Evolutionary conservation across 64 coral and sea anemone genomes (phyloP).

Genomic region (Pocillopora verrucosa): DNA sequence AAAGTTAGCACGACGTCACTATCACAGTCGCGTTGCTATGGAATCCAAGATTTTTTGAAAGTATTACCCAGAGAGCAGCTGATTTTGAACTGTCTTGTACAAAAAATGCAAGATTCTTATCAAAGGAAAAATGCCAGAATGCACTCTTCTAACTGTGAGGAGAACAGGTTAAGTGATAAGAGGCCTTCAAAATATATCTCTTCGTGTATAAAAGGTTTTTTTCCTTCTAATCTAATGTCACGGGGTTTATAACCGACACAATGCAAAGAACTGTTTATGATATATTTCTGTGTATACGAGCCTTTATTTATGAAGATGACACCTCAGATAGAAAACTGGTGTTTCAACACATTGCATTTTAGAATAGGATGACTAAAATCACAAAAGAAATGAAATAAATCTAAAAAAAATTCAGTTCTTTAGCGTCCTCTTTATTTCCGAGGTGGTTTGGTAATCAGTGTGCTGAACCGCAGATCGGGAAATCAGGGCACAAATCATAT

Average conservation of each 20-base stretch:
- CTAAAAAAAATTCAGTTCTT: background rate
- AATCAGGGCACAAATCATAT: too few relatives aligned
- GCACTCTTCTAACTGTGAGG: too few relatives aligned
- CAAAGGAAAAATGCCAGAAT: too few relatives aligned
- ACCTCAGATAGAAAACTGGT: slow-evolving; percentile 11
- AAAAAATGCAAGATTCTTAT: too few relatives aligned
- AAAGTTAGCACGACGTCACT: too few relatives aligned
- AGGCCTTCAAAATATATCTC: too few relatives aligned
- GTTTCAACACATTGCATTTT: slow-evolving; percentile 27
- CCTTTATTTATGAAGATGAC: slow-evolving; percentile 34
- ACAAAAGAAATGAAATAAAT: background rate
- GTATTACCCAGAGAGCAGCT: too few relatives aligned
- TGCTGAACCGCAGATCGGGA: background rate
- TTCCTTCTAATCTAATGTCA: background rate
- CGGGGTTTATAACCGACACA: background rate
- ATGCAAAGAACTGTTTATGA: slow-evolving; percentile 20
- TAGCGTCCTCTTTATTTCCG: background rate
- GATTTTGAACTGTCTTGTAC: too few relatives aligned
- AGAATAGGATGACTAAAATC: background rate
- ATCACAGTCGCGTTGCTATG: too few relatives aligned
- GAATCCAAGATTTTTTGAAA: too few relatives aligned
- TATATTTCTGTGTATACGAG: slow-evolving; percentile 32
- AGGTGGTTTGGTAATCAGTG: background rate
- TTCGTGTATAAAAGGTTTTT: background rate
- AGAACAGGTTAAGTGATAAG: too few relatives aligned